phyloP scores from a whole-genome alignment of 2,113 vertebrate species.

The Donacobius atricapilla region DNA sequence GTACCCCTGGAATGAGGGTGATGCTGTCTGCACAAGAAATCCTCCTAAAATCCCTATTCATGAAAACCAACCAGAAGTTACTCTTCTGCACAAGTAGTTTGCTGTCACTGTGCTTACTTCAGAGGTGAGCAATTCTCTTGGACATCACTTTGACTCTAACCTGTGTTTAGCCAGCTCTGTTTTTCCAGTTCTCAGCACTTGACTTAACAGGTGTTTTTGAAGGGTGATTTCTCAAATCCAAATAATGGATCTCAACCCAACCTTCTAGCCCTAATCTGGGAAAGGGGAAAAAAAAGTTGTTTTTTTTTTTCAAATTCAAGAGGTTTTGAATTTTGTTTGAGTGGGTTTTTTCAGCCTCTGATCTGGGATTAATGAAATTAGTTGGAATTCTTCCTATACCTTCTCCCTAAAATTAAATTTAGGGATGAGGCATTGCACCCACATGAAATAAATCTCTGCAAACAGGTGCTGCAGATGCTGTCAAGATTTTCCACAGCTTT shows the following conservation, averaged over 20 bases:
- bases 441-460: neutral
- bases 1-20: accelerated
- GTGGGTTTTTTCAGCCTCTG: neutral
- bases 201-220: no score
- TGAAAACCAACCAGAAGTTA: no score
- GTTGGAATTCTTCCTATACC: neutral
- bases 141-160: no score
- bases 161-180: no score
- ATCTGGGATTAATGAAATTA: neutral
- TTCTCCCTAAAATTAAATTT: neutral
- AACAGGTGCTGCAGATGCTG: neutral
- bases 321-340: neutral
- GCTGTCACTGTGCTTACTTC: no score
- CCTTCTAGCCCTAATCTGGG: no score
- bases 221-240: no score
- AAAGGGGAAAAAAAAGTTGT: no score
- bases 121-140: no score
- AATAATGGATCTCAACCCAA: no score
- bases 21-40: neutral
- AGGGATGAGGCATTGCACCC: neutral
- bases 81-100: no score
- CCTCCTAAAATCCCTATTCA: neutral
- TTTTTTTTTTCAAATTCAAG: neutral
- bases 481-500: neutral
- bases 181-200: no score